Evolutionary conservation across 2,797 vertebrate genomes (phyloP), one percentile per base, ranked within the genome.

Genomic region (Leptoclinus maculatus): DNA sequence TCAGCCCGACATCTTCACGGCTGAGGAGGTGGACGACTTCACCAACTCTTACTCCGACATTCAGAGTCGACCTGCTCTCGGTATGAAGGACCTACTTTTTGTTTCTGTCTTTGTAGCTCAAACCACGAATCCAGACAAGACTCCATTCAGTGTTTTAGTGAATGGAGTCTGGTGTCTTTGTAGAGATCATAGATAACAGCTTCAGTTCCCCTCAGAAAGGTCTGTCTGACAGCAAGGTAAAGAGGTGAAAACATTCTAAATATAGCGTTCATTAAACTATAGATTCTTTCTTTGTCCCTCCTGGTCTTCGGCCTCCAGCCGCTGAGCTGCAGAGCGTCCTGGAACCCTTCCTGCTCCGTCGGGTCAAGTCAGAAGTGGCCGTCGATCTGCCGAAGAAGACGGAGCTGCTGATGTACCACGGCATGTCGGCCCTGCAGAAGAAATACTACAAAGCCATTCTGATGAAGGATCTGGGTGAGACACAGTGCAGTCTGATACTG

Each of bases 371-470:
- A 0, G 96, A 98, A 62, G 97, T 98, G 57, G 96, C 96, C 2
- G 62, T 93, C 0, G 97, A 99, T 16, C 93, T 99, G 38, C 97
- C 97, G 12, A 96, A 94, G 92, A 99, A 98, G 87, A 94, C 92
- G 0, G 97, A 99, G 88, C 93, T 99, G 41, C 92, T 99, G 83
- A 83, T 99, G 6, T 99, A 97, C 86, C 97, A 99, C 0, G 97
- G 98, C 86, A 95, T 99, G 95, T 97, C 97, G 2, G 92, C 95
- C 13, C 74, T 99, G 86, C 98, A 99, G 91, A 97, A 96, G 57
- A 97, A 95, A 63, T 97, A 95, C 89, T 99, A 99, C 92, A 98
- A 96, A 88, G 97, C 97, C 34, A 78, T 98, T 87, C 84, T 99
- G 84, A 97, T 88, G 79, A 98, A 96, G 89, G 96, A 99, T 80